Evolutionary conservation across 64 coral and sea anemone genomes (phyloP), one percentile per base, ranked within the genome.

Genomic region (Cladopsammia gracilis): DNA sequence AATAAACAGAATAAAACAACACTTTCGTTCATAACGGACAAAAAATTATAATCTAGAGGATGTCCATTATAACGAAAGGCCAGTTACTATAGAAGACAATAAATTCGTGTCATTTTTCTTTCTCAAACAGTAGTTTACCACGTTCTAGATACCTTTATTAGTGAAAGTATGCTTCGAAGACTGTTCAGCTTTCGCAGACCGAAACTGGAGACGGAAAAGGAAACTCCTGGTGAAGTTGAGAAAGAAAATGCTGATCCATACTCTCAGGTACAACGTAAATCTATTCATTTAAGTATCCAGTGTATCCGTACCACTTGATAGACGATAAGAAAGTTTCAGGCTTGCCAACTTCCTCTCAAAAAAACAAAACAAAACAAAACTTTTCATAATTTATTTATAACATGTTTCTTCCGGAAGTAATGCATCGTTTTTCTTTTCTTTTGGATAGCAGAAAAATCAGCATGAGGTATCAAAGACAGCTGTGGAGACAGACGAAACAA

Each of bases 111-210:
- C 18, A n/a, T 9, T 75, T 6, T 12, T 66, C 49, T 20, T 68
- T 66, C n/a, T 10, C 80, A 67, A 10, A 49, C 53, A 62, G 34
- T n/a, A 67, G 80, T 51, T 84, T 68, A 68, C 45, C 61, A 67
- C 44, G 61, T 84, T 25, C 62, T 84, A 49, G 80, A 84, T 19
- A 34, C 80, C 47, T 50, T 84, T 68, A 68, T 84, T 84, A 44
- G 58, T 15, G 60, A 84, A 68, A 84, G 67, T 26, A 84, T 84
- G 80, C 80, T 84, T 50, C 60, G 80, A 13, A 84, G 80, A 67
- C 49, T 84, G 44, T 62, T 84, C 58, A 84, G 80, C 62, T 84
- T 84, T 15, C 61, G 80, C 3, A 49, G 18, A 68, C 19, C 61
- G 22, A 48, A 68, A 84, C 43, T 49, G 58, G 80, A 84, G 6